Evolutionary conservation across 1,140 invertebrate species (phyloP).

Genomic region (Thaumetopoea pityocampa): DNA sequence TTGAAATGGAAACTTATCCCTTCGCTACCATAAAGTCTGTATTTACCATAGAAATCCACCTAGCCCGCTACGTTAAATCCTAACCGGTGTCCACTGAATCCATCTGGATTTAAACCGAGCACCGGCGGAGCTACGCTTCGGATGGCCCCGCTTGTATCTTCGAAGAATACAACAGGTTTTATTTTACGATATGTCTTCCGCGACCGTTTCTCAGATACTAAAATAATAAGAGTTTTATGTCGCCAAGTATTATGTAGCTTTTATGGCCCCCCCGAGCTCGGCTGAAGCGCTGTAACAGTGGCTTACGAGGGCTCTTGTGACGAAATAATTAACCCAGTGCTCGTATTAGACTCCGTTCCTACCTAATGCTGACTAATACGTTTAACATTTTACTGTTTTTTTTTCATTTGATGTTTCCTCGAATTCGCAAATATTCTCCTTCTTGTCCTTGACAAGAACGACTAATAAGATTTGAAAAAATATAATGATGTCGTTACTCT

Average conservation of each 20-base stretch:
- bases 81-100: constrained; percentile 68
- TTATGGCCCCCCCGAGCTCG: constrained; percentile 60
- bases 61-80: constrained; percentile 56
- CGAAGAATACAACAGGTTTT: constrained; percentile 57
- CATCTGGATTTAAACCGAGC: constrained; percentile 61
- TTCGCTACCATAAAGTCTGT: constrained; percentile 70
- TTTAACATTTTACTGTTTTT: constrained; percentile 38
- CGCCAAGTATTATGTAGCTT: constrained; percentile 70
- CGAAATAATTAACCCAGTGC: constrained; percentile 72
- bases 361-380: constrained; percentile 35
- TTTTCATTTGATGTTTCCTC: constrained; percentile 13
- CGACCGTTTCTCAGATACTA: constrained; percentile 71
- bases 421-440: constrained; percentile 10
- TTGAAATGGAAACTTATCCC: constrained; percentile 75
- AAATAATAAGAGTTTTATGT: constrained; percentile 75
- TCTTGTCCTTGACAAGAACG: too few species aligned
- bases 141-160: constrained; percentile 47
- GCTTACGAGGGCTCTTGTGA: constrained; percentile 68
- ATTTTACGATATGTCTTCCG: constrained; percentile 72
- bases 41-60: constrained; percentile 72
- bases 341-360: constrained; percentile 58
- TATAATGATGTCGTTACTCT: constrained; percentile 2
- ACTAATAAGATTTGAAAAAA: constrained; percentile 8
- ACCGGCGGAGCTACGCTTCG: constrained; percentile 41
- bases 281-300: constrained; percentile 63